Evolutionary conservation across 2,888 invertebrate species (phyloP), one percentile per base, ranked within the genome.

Genomic region (Tenthredo distinguenda): DNA sequence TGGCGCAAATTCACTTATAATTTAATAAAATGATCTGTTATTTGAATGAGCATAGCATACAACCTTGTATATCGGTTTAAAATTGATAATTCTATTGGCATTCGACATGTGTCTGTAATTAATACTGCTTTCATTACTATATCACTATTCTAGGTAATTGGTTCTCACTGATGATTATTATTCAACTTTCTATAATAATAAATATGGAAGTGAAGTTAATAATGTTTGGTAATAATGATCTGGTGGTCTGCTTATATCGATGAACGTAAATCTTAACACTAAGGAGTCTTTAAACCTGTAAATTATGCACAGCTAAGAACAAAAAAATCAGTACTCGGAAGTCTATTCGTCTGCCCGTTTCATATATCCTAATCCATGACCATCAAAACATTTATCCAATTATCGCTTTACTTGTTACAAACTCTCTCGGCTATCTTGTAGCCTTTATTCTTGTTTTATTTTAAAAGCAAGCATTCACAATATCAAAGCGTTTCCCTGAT

Each of bases 91-190:
- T 55, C 77, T 77, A 77, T 55, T 77, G 77, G 50, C 34, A 77
- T 77, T 50, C 7, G 34, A 55, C 77, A 1, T 55, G 40, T 31
- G 34, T 68, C 18, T 68, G 68, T 34, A 18, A 74, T 50, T 77
- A 77, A 77, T 77, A 77, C 77, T 77, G 77, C 50, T 77, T 55
- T 15, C 55, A 77, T 77, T 77, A 18, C 31, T 77, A 50, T 77
- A 77, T 77, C 77, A 77, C 50, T 77, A 77, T 77, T 47, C 34
- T 50, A 55, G 12, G 55, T 55, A 55, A 50, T 50, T 55, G 31
- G 47, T 50, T 50, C 31, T 77, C 47, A 76, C 34, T 34, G 37
- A 15, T 76, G 18, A 55, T n/a, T 55, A 6, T n/a, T n/a, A n/a
- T 47, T 76, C n/a, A 55, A 18, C n/a, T 26, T 77, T 77, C 18